A percentile compares a stretch with the other conserved stretches of the same genome.
These are phyloP conservation scores for Bothrops jararaca DNA, from an alignment of 2,113 vertebrate species.

Conservation along the genomic window DNA sequence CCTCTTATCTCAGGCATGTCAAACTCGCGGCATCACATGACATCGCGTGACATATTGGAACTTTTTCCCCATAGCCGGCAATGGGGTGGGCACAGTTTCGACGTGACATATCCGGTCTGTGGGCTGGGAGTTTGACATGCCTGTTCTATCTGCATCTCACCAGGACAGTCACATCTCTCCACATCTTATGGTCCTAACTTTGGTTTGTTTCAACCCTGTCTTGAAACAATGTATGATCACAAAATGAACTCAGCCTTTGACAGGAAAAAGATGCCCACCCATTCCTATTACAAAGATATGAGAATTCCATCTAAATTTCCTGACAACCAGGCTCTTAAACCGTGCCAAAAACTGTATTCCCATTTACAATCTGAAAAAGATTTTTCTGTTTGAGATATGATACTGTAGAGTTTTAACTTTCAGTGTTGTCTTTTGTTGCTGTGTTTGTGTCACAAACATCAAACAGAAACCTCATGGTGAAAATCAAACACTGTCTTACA, in stretches of 20 bases:
- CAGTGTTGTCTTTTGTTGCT: not conserved
- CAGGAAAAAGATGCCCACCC: not conserved
- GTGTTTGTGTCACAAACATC: slow-evolving; percentile 14
- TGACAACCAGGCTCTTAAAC: not conserved
- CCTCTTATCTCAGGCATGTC: too few species aligned
- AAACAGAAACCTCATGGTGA: slow-evolving; percentile 11
- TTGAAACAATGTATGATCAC: not conserved
- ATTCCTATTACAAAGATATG: not conserved
- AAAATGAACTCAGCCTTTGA: not conserved
- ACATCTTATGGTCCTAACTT: not conserved
- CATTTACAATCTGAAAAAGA: not conserved
- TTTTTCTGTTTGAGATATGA: not conserved
- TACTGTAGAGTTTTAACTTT: not conserved
- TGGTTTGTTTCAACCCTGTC: not conserved
- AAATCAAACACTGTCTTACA: slow-evolving; percentile 12
- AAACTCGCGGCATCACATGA: too few species aligned
- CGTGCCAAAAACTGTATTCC: not conserved
- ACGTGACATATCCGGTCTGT: too few species aligned
- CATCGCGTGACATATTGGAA: too few species aligned
- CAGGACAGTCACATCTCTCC: not conserved
- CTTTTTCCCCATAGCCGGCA: too few species aligned
- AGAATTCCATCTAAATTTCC: not conserved
- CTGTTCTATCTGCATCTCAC: not conserved
- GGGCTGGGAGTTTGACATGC: too few species aligned
- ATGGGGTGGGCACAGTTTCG: too few species aligned